These are phyloP conservation scores for Pseudococcus viburni DNA, from an alignment of 2,888 invertebrate genomes.

Conservation along the genomic window DNA sequence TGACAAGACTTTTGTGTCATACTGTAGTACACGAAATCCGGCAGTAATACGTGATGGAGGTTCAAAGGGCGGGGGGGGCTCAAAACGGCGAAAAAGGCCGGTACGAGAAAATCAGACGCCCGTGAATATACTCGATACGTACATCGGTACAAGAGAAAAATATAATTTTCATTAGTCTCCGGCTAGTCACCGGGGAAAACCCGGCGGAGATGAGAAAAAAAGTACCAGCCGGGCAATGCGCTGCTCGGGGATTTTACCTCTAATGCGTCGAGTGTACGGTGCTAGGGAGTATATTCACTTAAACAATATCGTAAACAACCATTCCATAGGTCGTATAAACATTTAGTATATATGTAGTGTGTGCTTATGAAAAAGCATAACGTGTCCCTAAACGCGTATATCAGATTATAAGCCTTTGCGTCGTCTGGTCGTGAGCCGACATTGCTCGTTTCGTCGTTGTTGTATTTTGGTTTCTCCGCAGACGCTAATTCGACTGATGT, in stretches of 20 bases:
- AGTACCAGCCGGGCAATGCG: neutral
- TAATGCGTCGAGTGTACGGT: neutral
- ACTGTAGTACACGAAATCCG: neutral
- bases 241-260: neutral
- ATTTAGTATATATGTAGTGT: conserved; percentile 18
- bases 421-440: neutral
- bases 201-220: neutral
- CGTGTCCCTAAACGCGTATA: conserved; percentile 49
- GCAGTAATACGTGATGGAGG: neutral
- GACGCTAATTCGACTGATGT: neutral
- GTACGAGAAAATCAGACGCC: neutral
- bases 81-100: neutral
- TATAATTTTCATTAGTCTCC: conserved; percentile 42
- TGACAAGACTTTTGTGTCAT: no score
- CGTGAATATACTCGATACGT: neutral
- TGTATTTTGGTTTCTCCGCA: neutral
- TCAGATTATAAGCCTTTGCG: conserved; percentile 34
- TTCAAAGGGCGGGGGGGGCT: neutral
- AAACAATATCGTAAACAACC: conserved; percentile 44
- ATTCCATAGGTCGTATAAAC: neutral
- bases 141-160: neutral
- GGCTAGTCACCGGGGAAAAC: neutral
- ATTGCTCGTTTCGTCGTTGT: neutral
- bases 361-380: conserved; percentile 47
- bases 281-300: neutral